Percentiles rank a stretch among this genome's conserved stretches.
Evolutionary conservation across 2,888 invertebrate genomes (phyloP).

Genomic region (Cheilosia vulpina): DNA sequence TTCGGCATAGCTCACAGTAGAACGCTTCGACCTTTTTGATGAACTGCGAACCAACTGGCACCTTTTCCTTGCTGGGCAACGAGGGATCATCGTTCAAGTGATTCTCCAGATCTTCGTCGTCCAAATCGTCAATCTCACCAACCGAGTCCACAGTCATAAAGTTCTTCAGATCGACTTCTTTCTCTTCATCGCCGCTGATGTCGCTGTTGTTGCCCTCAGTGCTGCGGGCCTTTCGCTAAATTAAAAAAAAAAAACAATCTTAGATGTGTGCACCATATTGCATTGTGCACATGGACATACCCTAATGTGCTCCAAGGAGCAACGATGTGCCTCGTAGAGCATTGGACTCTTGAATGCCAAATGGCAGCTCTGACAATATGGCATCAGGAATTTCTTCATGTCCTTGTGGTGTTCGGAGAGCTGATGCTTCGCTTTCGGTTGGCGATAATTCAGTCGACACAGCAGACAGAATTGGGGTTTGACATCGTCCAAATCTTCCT

Average conservation of each 20-base stretch:
- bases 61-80: constrained; percentile 85
- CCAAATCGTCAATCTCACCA: constrained; percentile 90
- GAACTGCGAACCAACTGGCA: constrained; percentile 90
- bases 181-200: constrained; percentile 87
- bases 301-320: constrained; percentile 92
- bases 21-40: constrained; percentile 91
- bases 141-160: constrained; percentile 91
- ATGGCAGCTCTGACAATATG: constrained; percentile 91
- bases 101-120: constrained; percentile 86
- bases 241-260: constrained; percentile 29
- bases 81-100: constrained; percentile 73
- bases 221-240: constrained; percentile 85
- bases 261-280: background rate
- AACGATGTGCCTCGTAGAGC: constrained; percentile 93
- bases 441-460: constrained; percentile 90
- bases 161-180: constrained; percentile 89
- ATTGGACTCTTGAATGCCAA: constrained; percentile 92
- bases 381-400: constrained; percentile 93
- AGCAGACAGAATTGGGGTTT: constrained; percentile 89
- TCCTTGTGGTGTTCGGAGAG: constrained; percentile 91
- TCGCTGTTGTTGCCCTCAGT: constrained; percentile 85
- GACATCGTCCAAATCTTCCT: constrained; percentile 85
- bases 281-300: constrained; percentile 82
- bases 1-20: constrained; percentile 92
- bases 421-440: constrained; percentile 91